Evolutionary conservation across 2,113 vertebrate species (phyloP).

Genomic region (Sylvia atricapilla): DNA sequence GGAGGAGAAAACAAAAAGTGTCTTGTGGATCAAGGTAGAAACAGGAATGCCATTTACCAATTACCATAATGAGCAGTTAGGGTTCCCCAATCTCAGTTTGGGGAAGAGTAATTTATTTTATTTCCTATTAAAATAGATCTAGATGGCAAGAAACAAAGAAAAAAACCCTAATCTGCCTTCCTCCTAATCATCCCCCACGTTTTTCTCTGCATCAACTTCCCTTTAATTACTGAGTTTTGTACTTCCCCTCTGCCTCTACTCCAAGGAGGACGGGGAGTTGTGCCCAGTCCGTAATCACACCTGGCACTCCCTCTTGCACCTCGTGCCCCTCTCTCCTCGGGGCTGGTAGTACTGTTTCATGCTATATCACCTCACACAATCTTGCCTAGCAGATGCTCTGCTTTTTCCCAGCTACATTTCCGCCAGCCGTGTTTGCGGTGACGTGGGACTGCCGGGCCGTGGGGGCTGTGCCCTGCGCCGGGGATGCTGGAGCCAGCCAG

Average conservation of each 20-base stretch:
- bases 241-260: too few species aligned
- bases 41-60: not conserved
- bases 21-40: not conserved
- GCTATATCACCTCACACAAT: too few species aligned
- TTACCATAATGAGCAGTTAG: not conserved
- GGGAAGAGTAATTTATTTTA: not conserved
- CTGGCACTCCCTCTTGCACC: not conserved
- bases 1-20: not conserved
- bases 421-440: fast-evolving
- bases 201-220: not conserved
- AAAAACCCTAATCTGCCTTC: not conserved
- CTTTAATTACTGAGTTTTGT: not conserved
- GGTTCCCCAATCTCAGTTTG: not conserved
- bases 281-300: not conserved
- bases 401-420: fast-evolving
- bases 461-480: not conserved
- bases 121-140: not conserved
- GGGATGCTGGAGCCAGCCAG: too few species aligned
- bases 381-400: not conserved
- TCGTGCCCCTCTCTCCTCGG: fast-evolving
- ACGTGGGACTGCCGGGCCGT: too few species aligned
- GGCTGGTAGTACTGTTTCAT: too few species aligned
- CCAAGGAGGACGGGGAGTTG: fast-evolving
- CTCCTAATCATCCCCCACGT: not conserved
- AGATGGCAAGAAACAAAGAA: not conserved